These are phyloP conservation scores for Silurus meridionalis DNA, from an alignment of 2,113 vertebrate genomes.

Conservation along the genomic window DNA sequence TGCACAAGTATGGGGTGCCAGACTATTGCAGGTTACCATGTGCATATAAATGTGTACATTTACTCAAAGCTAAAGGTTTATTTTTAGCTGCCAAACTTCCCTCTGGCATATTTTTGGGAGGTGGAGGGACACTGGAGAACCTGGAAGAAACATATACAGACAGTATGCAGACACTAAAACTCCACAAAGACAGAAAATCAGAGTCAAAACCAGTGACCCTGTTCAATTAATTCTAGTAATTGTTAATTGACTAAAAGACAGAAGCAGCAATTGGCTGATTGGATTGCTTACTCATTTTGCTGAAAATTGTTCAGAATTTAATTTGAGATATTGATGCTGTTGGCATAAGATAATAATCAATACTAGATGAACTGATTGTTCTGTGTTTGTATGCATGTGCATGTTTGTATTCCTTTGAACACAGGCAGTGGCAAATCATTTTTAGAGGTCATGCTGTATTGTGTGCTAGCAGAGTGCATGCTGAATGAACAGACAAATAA, in stretches of 20 bases:
- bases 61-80: neutral
- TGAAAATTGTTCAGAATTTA: conserved; percentile 19
- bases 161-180: neutral
- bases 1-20: neutral
- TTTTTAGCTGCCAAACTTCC: neutral
- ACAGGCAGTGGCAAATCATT: neutral
- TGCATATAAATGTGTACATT: neutral
- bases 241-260: neutral
- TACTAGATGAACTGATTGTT: conserved; percentile 7
- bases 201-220: neutral
- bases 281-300: neutral
- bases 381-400: neutral
- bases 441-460: neutral
- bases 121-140: neutral
- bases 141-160: neutral
- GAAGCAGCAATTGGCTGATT: neutral
- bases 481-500: neutral
- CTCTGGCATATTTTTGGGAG: neutral
- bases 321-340: conserved; percentile 44
- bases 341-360: conserved; percentile 23
- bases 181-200: neutral
- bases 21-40: neutral
- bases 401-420: neutral
- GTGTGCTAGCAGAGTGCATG: neutral
- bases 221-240: neutral